Conservation (phyloP, 2,113 vertebrate genomes). For the Aptenodytes forsteri region DNA sequence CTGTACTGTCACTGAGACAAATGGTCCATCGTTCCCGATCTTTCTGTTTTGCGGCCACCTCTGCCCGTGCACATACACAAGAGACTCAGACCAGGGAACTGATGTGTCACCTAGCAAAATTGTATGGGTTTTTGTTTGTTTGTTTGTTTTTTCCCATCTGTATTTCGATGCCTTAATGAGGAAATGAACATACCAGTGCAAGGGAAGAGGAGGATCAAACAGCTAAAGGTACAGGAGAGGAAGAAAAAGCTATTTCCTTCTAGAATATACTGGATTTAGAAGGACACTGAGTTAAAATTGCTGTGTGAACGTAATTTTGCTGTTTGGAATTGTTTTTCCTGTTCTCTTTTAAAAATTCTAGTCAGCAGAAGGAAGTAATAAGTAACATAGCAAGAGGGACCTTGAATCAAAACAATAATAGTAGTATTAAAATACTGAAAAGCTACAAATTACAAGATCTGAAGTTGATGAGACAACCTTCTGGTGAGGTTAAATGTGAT, state of each 20-base stretch:
- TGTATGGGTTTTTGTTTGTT: neutral
- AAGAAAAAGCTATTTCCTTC: neutral
- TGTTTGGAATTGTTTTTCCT: neutral
- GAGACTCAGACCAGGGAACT: neutral
- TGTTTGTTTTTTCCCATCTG: neutral
- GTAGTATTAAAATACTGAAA: neutral
- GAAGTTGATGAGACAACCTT: neutral
- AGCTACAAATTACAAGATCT: neutral
- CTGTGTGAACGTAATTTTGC: neutral
- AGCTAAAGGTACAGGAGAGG: neutral
- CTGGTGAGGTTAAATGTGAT: neutral
- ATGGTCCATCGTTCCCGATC: fast-evolving
- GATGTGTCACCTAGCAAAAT: neutral
- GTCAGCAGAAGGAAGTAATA: neutral
- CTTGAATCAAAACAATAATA: neutral
- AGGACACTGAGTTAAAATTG: neutral
- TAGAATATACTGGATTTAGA: neutral
- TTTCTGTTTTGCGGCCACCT: neutral
- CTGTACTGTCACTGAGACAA: neutral
- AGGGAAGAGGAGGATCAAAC: neutral
- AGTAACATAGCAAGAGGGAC: neutral
- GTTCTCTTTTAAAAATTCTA: neutral
- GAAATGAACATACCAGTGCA: neutral
- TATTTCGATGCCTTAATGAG: neutral
- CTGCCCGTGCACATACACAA: neutral